phyloP scores from a whole-genome alignment of 2,888 invertebrate genomes.

The Trissolcus japonicus region DNA sequence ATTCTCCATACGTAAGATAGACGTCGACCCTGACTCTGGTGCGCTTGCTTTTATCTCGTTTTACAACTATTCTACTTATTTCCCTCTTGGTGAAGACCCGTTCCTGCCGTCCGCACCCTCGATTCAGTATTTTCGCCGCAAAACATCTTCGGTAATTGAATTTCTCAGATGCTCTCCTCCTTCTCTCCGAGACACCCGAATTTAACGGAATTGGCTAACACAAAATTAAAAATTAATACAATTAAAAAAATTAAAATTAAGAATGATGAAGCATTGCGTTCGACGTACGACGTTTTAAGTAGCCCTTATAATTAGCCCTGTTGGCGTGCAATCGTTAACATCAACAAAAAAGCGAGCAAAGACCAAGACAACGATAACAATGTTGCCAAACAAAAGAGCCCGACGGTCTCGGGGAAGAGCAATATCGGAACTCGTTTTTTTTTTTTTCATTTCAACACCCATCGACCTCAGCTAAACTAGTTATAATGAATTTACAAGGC shows the following conservation, averaged over 20 bases:
- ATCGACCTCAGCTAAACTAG: constrained; percentile 44
- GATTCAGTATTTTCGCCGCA: constrained; percentile 5
- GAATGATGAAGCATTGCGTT: too few relatives aligned
- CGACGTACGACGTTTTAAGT: too few relatives aligned
- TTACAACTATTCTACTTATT: constrained; percentile 36
- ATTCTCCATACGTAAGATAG: constrained; percentile 55
- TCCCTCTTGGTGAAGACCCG: constrained; percentile 23
- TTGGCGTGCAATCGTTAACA: too few relatives aligned
- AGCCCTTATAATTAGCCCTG: too few relatives aligned
- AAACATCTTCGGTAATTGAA: constrained; percentile 11
- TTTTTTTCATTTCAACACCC: constrained; percentile 5
- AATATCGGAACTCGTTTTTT: constrained; percentile 32
- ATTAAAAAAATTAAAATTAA: too few relatives aligned
- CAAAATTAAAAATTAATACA: too few relatives aligned
- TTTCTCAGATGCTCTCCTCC: constrained; percentile 3
- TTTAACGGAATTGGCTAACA: too few relatives aligned
- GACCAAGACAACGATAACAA: constrained; percentile 22
- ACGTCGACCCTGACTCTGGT: constrained; percentile 51
- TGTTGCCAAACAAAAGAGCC: constrained; percentile 7
- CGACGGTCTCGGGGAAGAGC: constrained; percentile 15
- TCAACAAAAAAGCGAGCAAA: constrained; percentile 18
- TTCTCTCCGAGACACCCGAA: not conserved
- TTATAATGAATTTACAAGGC: constrained; percentile 44
- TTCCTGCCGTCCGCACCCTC: constrained; percentile 13
- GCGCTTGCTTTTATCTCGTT: constrained; percentile 48